Evolutionary conservation across 2,797 vertebrate species (phyloP).

Genomic region (Allobates femoralis): DNA sequence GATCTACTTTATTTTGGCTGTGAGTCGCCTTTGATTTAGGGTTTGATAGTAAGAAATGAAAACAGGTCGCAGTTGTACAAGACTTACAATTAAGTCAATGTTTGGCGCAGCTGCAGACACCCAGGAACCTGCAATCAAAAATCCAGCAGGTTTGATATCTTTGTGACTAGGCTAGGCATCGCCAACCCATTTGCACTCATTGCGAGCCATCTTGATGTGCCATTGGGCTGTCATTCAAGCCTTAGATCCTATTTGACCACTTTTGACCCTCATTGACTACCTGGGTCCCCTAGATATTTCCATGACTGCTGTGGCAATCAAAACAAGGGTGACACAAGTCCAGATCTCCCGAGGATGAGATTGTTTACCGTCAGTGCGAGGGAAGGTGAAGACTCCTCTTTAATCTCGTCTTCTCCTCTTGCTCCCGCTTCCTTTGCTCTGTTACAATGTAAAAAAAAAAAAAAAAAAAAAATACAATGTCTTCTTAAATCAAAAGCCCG

Average conservation of each 20-base stretch:
- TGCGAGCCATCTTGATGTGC: not conserved
- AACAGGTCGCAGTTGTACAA: too few species aligned
- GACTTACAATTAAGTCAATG: too few species aligned
- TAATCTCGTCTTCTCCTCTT: not conserved
- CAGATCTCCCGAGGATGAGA: not conserved
- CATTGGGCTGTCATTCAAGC: not conserved
- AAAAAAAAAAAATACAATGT: not conserved
- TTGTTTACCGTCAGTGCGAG: not conserved
- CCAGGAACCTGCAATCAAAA: too few species aligned
- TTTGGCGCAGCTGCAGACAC: too few species aligned
- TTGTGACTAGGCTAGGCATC: too few species aligned
- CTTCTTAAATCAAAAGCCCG: not conserved
- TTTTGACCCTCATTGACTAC: not conserved
- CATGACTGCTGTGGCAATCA: too few species aligned
- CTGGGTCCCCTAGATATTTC: not conserved
- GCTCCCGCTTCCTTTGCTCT: not conserved
- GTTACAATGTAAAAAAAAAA: not conserved
- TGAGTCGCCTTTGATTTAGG: too few species aligned
- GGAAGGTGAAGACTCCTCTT: not conserved
- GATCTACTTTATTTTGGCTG: too few species aligned
- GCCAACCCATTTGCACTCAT: too few species aligned
- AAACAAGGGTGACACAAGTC: not conserved
- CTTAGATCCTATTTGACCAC: not conserved
- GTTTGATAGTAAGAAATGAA: too few species aligned
- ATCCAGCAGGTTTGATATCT: too few species aligned